Conservation (phyloP, 2,797 vertebrate genomes). For the Syncerus caffer region DNA sequence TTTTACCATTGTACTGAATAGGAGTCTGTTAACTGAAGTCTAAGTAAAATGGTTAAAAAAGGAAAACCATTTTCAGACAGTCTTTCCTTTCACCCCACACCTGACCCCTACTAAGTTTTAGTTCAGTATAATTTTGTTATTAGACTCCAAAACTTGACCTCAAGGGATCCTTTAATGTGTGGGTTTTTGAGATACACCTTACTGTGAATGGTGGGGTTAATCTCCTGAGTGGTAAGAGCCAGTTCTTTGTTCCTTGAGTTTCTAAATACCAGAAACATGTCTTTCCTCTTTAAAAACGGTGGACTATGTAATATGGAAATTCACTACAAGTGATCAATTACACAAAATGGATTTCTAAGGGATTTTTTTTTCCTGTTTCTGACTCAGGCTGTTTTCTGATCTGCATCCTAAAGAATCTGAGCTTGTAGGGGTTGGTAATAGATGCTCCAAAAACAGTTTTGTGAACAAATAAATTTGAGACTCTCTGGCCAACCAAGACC, state of each 20-base stretch:
- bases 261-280: neutral
- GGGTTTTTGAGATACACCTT: slow-evolving; percentile 2
- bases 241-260: slow-evolving; percentile 13
- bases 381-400: neutral
- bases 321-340: neutral
- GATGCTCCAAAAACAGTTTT: neutral
- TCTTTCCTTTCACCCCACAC: slow-evolving; percentile 34
- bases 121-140: slow-evolving; percentile 59
- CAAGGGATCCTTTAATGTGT: slow-evolving; percentile 1
- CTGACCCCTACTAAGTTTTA: slow-evolving; percentile 25
- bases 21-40: slow-evolving; percentile 49
- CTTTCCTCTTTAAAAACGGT: neutral
- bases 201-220: slow-evolving; percentile 9
- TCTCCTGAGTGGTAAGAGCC: slow-evolving; percentile 3
- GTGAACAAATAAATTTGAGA: neutral
- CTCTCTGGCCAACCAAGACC: neutral
- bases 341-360: neutral
- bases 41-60: slow-evolving; percentile 48
- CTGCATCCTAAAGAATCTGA: neutral
- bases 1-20: neutral
- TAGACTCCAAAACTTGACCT: slow-evolving; percentile 48
- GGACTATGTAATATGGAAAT: neutral
- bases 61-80: slow-evolving; percentile 27
- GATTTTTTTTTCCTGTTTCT: neutral
- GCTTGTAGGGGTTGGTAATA: neutral